Base-by-base conservation (phyloP, 2,797 vertebrate genomes). In the Heliangelus exortis region DNA sequence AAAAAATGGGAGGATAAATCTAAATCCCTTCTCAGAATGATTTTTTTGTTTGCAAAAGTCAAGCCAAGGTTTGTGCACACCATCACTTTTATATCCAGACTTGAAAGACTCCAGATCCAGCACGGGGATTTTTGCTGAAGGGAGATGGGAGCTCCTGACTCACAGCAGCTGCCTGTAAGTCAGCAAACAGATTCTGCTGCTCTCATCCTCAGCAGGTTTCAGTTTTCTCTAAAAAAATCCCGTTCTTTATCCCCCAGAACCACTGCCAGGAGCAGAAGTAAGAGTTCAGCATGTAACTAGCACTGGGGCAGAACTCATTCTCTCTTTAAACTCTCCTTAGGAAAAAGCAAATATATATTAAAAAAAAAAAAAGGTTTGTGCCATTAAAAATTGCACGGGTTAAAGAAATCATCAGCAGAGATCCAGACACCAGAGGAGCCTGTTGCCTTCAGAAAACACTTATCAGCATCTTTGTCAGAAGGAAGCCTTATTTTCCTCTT, bases 361-460 rank as follows among this genome's bases (percentile, higher is more conserved):
- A 12, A 39, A 39, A 39, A 39, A 15, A 36, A 58, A 36, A 22
- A 48, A 29, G 7, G 33, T 7, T 16, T 6, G 1, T 61, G 26
- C 33, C 47, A 53, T 43, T 82, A 47, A 65, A 71, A 14, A 22
- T 23, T 2, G 22, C 6, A 67, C 12, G 7, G 23, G 18, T 65
- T 61, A 74, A 88, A 62, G 58, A 75, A 65, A 53, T n/a, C 25
- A 65, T 68, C 55, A 54, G 4, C 36, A 72, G 71, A 65, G 33
- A 2, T 1, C 22, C 0, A n/a, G 48, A 15, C 7, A 25, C 26
- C 67, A 87, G 63, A 71, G 31, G 34, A 84, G 55, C 45, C 33
- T 33, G 16, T 41, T 91, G 61, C 84, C 74, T 92, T 68, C 82
- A 59, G 62, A 92, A 95, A 91, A 65, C 54, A 39, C 68, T 91